Percentiles rank a stretch among this genome's conserved stretches.
These are phyloP conservation scores for Polydrusus pterygomalis DNA, from an alignment of 2,888 invertebrate species.

Conservation along the genomic window DNA sequence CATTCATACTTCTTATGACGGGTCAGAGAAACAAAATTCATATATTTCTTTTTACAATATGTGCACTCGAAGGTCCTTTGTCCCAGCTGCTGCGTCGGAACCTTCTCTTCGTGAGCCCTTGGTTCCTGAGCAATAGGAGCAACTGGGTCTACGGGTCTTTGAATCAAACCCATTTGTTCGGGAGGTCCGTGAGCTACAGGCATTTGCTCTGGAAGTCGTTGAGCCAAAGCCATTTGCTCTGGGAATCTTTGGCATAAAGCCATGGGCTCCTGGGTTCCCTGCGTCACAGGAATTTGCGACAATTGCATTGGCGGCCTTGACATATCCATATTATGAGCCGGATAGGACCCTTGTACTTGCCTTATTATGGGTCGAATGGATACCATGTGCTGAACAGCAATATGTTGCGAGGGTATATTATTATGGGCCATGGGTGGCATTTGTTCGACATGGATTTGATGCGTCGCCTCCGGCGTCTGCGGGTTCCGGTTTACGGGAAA, in stretches of 20 bases:
- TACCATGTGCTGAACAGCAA: background rate
- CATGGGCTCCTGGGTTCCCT: background rate
- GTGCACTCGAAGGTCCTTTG: conserved; percentile 46
- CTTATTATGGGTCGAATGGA: background rate
- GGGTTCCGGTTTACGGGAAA: background rate
- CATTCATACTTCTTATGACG: conserved; percentile 58
- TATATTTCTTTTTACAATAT: conserved; percentile 57
- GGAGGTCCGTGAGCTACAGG: background rate
- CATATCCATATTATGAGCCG: background rate
- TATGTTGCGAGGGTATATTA: background rate
- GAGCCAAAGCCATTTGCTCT: background rate
- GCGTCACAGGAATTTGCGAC: background rate
- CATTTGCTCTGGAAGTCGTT: background rate
- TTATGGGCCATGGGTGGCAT: background rate
- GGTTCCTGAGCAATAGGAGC: background rate
- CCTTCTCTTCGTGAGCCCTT: background rate
- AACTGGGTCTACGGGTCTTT: background rate
- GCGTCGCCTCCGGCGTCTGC: no score
- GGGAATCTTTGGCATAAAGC: background rate
- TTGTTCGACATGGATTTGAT: background rate
- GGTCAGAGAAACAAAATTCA: conserved; percentile 57
- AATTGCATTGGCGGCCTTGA: background rate
- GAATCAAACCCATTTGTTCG: background rate
- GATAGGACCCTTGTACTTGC: background rate
- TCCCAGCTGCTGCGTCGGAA: conserved; percentile 3